Evolutionary conservation across 2,888 invertebrate species (phyloP), one percentile per base, ranked within the genome.

Genomic region (Scrobipalpa costella): DNA sequence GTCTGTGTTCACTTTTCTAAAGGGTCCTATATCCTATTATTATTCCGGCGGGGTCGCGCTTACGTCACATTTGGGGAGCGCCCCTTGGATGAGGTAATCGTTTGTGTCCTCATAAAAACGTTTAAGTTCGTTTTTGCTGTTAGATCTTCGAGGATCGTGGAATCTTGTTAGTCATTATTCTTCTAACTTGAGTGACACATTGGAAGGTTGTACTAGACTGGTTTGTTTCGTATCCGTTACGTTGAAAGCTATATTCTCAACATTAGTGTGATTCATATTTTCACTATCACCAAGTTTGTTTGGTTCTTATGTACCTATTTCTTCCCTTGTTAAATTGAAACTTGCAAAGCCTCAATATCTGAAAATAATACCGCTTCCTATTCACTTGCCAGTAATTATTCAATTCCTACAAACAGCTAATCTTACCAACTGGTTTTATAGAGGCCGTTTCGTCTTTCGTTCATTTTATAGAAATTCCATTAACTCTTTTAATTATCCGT

Each of bases 81-180:
- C 78, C 76, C 71, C 71, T 63, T 66, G 71, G 69, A 83, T 87
- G 86, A 87, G 80, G 85, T 86, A 86, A 87, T 84, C 50, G 21
- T 52, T 80, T 78, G 65, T 69, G 73, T 75, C 71, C 67, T 71
- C 69, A 75, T 65, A 78, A 80, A 81, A 78, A 79, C 75, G 67
- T 77, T 76, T 75, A 74, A 72, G 66, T 75, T 71, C 67, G 68
- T 74, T 76, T 76, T 71, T 73, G 15, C 15, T 11, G 75, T 71
- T 69, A 70, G 69, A 74, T 72, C 70, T 73, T 77, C 71, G 73
- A 70, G 73, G 67, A 74, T 75, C 77, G 74, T 74, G 71, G 69
- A 77, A 78, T 77, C 65, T 68, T 64, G 74, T 81, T 83, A 76
- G 73, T 82, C 80, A 82, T 69, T 71, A 15, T 15, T 73, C 72